Base-by-base conservation (phyloP, 2,888 invertebrate genomes). In the Sipha maydis region DNA sequence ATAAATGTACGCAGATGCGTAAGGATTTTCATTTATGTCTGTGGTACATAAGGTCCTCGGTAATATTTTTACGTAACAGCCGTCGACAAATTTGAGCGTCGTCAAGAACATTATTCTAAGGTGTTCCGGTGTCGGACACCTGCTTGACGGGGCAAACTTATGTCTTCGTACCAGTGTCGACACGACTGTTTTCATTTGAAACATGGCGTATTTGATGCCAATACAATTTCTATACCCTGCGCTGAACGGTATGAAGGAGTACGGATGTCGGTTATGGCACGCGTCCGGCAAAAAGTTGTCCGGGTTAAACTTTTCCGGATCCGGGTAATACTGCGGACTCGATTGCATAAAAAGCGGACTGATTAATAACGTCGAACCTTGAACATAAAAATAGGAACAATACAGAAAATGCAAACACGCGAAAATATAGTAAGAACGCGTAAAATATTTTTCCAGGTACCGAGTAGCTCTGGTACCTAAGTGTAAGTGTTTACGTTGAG, bases 181-280 rank as follows among this genome's bases (percentile, higher is more conserved):
- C 1, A 69, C 25, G 31, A 89, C 48, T 14, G 75, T 80, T 69
- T 89, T 89, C 84, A 84, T 76, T 25, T 83, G 84, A 4, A 89
- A 11, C 89, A 84, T 89, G 0, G 48, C 84, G 79, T 89, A 89
- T 19, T 84, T 88, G 34, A 79, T 48, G 21, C 89, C 89, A 1
- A 89, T 80, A 69, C 89, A 89, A 21, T 89, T 89, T 19, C 89
- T 71, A 54, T 31, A 31, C 34, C 93, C 93, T 5, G 92, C 92
- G 89, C 92, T 92, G 90, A 93, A 93, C 9, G 93, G 92, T 9
- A 93, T 91, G 89, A 92, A 93, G 9, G 92, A 91, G 89, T 91
- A 93, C 34, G 92, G 92, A 90, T 93, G 93, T 90, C 93, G 91
- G 38, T 91, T 90, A 28, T 79, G 83, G 11, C 89, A 89, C 89